Conservation (phyloP, 1,140 invertebrate genomes). For the Drosophila teissieri region DNA sequence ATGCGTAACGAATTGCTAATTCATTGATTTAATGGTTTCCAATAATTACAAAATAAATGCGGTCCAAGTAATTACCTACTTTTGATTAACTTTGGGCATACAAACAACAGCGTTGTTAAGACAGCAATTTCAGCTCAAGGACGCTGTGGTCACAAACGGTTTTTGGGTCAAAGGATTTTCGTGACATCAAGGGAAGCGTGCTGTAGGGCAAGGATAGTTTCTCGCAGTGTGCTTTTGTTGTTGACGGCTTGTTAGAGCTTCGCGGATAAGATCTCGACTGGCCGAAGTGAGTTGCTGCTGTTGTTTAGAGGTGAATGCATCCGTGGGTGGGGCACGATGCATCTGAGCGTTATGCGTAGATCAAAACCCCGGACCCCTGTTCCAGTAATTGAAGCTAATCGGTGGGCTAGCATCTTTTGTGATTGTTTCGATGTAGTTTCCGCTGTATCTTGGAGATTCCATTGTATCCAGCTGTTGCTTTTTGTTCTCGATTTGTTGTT, state of each 20-base stretch:
- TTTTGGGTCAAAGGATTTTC: no score
- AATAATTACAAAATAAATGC: no score
- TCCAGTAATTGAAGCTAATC: slow-evolving; percentile 70
- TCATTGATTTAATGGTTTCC: not conserved
- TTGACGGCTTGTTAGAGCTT: slow-evolving; percentile 59
- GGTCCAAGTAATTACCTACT: no score
- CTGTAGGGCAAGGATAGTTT: not conserved
- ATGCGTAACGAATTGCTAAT: not conserved
- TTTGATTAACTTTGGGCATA: not conserved
- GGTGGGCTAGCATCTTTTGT: slow-evolving; percentile 67
- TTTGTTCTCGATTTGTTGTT: slow-evolving; percentile 23
- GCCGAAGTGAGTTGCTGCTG: slow-evolving; percentile 56
- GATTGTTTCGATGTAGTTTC: slow-evolving; percentile 75
- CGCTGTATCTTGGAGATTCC: slow-evolving; percentile 73
- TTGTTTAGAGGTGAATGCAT: slow-evolving; percentile 46
- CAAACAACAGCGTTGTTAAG: no score
- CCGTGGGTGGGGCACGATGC: slow-evolving; percentile 17
- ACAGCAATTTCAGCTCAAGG: no score
- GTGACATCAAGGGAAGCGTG: no score
- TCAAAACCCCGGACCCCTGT: not conserved
- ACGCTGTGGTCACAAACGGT: no score
- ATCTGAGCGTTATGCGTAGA: slow-evolving; percentile 56
- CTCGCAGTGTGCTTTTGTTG: slow-evolving; percentile 48
- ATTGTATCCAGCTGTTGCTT: slow-evolving; percentile 55
- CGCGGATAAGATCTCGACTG: slow-evolving; percentile 68